Evolutionary conservation across 2,113 vertebrate genomes (phyloP), one percentile per base, ranked within the genome.

Genomic region (Sylvietta virens): DNA sequence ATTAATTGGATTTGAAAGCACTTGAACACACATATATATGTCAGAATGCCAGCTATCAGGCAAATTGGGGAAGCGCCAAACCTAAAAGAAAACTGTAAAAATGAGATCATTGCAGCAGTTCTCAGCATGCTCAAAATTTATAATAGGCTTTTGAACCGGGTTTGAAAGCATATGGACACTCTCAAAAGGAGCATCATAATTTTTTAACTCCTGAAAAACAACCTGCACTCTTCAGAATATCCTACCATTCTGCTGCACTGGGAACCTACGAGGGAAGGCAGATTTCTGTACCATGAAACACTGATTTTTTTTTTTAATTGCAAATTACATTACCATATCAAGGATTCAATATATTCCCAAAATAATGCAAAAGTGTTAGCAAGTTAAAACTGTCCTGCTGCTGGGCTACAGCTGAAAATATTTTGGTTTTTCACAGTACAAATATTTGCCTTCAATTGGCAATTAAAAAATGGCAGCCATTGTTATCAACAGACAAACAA

Each of bases 1-100:
- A 73, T 95, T 94, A 94, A 92, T 28, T 89, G 64, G 40, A 76
- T 85, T 72, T 95, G 50, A 86, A 96, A 92, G 76, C 42, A 69
- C 50, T 90, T 57, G 69, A 93, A 81, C 37, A 87, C 37, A 87
- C 28, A 79, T 16, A 61, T 73, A n/a, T 6, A 57, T 79, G 57
- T 85, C 81, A 92, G 80, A 82, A 88, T n/a, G 66, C 66, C 71
- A 96, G 58, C 79, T 90, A 82, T 65, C 54, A 90, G 65, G 73
- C 39, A 78, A 96, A 64, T 15, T 47, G 40, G 73, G 78, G 40
- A 95, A 78, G 78, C 1, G 65, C 65, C 87, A 81, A 91, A 78
- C 30, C n/a, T 47, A 22, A 47, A 56, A 66, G 37, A 78, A 91
- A 92, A 60, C 62, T 22, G 26, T 45, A 70, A 89, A 91, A 91